Evolutionary conservation across 2,797 vertebrate species (phyloP).

Genomic region (Chanos chanos): DNA sequence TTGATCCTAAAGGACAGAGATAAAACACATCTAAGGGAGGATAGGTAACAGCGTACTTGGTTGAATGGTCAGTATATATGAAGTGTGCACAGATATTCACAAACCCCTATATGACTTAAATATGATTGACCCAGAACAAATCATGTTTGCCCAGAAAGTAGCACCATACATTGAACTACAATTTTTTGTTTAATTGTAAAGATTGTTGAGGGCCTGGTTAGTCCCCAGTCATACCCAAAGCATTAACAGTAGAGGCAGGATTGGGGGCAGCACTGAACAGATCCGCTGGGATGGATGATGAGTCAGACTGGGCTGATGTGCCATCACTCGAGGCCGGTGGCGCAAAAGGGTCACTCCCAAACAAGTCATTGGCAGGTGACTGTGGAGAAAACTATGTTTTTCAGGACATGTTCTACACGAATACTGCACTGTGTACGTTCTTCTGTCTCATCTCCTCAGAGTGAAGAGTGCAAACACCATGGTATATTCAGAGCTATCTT

Average conservation of each 20-base stretch:
- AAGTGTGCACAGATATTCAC: no score
- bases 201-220: no score
- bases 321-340: slow-evolving; percentile 50
- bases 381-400: slow-evolving; percentile 43
- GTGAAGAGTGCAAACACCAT: no score
- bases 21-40: background rate
- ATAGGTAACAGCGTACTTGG: no score
- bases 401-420: no score
- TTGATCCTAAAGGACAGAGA: slow-evolving; percentile 67
- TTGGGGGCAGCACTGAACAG: slow-evolving; percentile 76
- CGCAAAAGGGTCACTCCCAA: slow-evolving; percentile 79
- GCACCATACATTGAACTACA: background rate
- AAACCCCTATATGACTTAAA: no score
- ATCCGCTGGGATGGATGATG: slow-evolving; percentile 56
- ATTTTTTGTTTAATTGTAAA: no score
- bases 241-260: slow-evolving; percentile 50
- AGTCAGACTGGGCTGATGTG: slow-evolving; percentile 48
- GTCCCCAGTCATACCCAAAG: slow-evolving; percentile 74
- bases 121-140: background rate
- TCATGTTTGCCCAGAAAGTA: background rate
- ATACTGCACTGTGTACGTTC: no score
- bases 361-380: slow-evolving; percentile 73
- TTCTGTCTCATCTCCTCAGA: no score
- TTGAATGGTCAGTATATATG: no score
- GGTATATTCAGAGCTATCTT: no score